phyloP scores from a whole-genome alignment of 2,797 vertebrate genomes.

The Odontamblyopus lacepedii region DNA sequence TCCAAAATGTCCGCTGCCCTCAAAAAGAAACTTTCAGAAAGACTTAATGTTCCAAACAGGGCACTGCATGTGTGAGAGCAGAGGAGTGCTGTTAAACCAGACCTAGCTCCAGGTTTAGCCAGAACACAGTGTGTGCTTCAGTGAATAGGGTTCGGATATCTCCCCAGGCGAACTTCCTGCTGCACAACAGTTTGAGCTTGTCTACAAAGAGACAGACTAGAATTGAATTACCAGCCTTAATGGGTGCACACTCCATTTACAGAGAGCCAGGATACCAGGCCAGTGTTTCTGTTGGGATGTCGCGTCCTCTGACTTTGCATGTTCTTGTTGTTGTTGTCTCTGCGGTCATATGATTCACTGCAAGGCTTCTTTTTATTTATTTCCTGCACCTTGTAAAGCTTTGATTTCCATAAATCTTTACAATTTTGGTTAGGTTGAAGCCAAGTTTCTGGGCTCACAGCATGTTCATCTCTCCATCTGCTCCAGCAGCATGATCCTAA shows the following conservation, averaged over 20 bases:
- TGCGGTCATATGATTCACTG: conserved; percentile 11
- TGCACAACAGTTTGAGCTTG: not conserved
- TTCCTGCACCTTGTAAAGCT: not conserved
- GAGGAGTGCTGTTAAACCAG: not conserved
- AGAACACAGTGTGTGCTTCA: not conserved
- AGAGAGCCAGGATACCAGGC: not conserved
- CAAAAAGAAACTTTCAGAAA: not conserved
- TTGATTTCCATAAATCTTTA: conserved; percentile 6
- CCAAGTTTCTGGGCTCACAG: not conserved
- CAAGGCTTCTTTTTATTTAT: conserved; percentile 13
- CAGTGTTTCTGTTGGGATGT: not conserved
- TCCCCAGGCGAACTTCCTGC: not conserved
- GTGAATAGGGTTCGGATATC: not conserved
- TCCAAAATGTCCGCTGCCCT: conserved; percentile 71
- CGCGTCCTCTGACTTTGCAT: conserved; percentile 12
- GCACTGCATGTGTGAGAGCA: conserved; percentile 4
- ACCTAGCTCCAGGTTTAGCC: not conserved
- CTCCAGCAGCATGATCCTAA: not conserved
- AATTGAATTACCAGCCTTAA: not conserved
- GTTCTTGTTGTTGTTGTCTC: conserved; percentile 14
- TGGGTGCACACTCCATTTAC: not conserved
- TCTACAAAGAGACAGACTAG: not conserved
- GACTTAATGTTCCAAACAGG: not conserved
- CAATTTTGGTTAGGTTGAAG: conserved; percentile 7
- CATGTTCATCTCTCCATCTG: conserved; percentile 3